Conservation (phyloP, 2,888 invertebrate species). For the Caenorhabditis afra region DNA sequence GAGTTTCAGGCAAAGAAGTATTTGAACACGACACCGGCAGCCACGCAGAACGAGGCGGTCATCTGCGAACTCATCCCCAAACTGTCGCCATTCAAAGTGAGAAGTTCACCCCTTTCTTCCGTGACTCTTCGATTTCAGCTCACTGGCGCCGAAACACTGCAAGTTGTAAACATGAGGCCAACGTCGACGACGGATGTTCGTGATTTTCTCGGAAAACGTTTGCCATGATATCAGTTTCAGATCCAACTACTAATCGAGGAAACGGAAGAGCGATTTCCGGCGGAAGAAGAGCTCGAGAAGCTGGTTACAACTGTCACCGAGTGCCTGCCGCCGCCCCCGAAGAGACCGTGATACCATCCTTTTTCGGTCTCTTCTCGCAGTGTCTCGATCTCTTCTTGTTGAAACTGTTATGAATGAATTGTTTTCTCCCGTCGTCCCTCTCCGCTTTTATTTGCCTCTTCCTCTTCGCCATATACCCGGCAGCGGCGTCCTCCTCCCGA, state of each 20-base stretch:
- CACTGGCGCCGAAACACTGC: constrained; percentile 66
- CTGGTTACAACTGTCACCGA: constrained; percentile 50
- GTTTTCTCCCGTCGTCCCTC: constrained; percentile 13
- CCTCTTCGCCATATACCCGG: too few species aligned
- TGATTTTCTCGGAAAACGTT: not conserved
- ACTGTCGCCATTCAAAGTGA: constrained; percentile 56
- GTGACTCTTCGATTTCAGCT: constrained; percentile 40
- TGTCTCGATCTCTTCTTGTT: constrained; percentile 15
- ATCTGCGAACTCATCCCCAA: constrained; percentile 56
- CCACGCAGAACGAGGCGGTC: constrained; percentile 52
- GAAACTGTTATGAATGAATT: constrained; percentile 41
- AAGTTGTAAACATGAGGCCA: constrained; percentile 68
- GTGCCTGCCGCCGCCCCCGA: constrained; percentile 59
- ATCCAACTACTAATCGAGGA: constrained; percentile 70
- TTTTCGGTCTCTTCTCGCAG: constrained; percentile 16
- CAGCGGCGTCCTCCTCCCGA: constrained; percentile 1
- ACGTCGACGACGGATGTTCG: constrained; percentile 55
- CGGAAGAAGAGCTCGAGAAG: constrained; percentile 59
- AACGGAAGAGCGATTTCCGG: constrained; percentile 66
- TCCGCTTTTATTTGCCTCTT: constrained; percentile 32
- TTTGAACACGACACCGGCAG: constrained; percentile 58
- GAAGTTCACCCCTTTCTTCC: too few species aligned
- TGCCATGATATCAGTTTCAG: constrained; percentile 22
- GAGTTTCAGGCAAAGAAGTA: constrained; percentile 62
- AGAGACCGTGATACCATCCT: constrained; percentile 18